Conservation (phyloP, 2,113 vertebrate species). For the Myiozetetes cayanensis region DNA sequence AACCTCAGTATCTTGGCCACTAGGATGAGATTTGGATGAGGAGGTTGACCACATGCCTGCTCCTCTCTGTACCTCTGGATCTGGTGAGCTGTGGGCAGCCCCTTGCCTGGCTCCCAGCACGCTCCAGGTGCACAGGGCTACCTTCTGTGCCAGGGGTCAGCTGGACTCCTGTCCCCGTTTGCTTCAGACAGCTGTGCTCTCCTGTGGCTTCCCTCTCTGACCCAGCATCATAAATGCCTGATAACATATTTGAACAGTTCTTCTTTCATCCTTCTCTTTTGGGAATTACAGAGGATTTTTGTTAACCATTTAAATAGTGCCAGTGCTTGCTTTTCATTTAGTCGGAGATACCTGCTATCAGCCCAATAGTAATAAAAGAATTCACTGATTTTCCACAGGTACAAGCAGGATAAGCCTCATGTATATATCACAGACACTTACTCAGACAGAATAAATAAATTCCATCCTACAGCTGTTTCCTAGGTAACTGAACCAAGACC, state of each 20-base stretch:
- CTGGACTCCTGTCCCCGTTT: not conserved
- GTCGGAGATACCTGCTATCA: not conserved
- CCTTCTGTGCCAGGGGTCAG: not conserved
- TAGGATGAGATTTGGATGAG: not conserved
- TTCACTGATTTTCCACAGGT: not conserved
- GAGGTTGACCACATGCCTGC: not conserved
- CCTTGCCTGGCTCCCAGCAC: not conserved
- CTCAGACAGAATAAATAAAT: constrained; percentile 57
- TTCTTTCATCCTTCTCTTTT: not conserved
- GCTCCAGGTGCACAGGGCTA: not conserved
- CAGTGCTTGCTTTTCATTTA: not conserved
- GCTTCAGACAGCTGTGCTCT: not conserved
- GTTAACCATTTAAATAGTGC: not conserved
- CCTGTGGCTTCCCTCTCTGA: not conserved
- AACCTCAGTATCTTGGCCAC: not conserved
- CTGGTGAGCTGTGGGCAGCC: not conserved
- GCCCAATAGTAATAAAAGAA: not conserved
- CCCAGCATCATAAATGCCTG: not conserved
- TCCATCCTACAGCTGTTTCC: constrained; percentile 60
- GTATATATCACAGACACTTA: constrained; percentile 28
- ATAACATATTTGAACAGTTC: not conserved
- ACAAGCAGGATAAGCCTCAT: not conserved
- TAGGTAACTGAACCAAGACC: constrained; percentile 48
- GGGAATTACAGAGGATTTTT: not conserved
- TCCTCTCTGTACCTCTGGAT: not conserved